phyloP scores from a whole-genome alignment of 2,113 vertebrate species.

The Sarotherodon lohbergeri region DNA sequence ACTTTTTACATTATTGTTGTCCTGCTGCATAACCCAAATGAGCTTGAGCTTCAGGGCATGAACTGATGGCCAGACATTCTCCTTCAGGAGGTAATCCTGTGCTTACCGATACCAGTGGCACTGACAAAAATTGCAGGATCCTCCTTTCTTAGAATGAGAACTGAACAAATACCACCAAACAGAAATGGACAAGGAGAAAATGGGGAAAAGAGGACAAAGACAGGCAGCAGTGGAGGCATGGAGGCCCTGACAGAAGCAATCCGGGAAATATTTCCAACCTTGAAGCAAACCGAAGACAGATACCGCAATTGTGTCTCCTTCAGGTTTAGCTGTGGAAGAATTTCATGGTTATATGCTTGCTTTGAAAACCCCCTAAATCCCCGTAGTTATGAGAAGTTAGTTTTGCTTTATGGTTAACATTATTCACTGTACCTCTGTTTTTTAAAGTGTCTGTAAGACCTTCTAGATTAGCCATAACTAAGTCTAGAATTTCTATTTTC shows the following conservation, averaged over 20 bases:
- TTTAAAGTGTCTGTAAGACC: neutral
- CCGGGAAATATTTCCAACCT: neutral
- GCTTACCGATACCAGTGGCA: neutral
- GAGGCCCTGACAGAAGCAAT: fast-evolving
- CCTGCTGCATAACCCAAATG: fast-evolving
- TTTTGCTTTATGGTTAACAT: fast-evolving
- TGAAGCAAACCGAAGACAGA: neutral
- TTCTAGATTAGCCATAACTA: neutral
- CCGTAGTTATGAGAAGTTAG: neutral
- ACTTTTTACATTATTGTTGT: neutral
- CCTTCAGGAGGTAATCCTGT: neutral
- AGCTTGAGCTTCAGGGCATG: neutral
- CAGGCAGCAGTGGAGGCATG: fast-evolving
- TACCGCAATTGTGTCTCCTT: neutral
- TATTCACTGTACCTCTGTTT: neutral
- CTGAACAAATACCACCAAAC: neutral
- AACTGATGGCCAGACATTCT: neutral
- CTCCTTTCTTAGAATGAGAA: neutral
- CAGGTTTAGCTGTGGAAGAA: neutral
- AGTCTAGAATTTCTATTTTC: neutral
- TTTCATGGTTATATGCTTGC: neutral
- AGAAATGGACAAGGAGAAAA: fast-evolving
- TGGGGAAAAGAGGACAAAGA: neutral
- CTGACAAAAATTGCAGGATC: neutral
- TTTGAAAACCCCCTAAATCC: fast-evolving